A percentile compares a stretch with the other conserved stretches of the same genome.
Evolutionary conservation across 2,797 vertebrate species (phyloP).

Genomic region (Falco naumanni): DNA sequence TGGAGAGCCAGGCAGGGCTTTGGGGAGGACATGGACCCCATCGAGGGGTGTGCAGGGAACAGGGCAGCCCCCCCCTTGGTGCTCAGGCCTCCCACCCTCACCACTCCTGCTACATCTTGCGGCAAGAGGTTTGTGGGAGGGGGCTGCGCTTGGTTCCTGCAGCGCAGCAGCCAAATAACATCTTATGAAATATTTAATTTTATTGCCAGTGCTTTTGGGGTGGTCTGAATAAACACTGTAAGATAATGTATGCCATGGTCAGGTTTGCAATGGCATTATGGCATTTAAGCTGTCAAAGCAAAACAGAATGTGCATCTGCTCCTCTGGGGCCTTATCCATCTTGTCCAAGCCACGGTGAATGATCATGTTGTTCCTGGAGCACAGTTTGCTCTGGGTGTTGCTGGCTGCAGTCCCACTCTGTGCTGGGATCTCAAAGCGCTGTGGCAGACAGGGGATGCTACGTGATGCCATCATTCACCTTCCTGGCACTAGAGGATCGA

Average conservation of each 20-base stretch:
- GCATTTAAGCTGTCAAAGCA: neutral
- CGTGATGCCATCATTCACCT: neutral
- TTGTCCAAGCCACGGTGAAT: neutral
- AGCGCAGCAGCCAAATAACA: neutral
- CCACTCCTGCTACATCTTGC: neutral
- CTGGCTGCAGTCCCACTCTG: neutral
- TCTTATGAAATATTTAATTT: neutral
- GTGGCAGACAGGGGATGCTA: neutral
- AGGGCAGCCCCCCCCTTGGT: accelerated
- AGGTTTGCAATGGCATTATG: neutral
- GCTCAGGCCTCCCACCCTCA: neutral
- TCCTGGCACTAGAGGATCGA: neutral
- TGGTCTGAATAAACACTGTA: neutral
- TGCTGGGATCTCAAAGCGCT: neutral
- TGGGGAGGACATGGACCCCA: neutral
- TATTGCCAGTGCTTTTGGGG: neutral
- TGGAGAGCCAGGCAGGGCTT: neutral
- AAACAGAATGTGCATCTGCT: neutral
- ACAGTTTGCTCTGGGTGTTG: neutral
- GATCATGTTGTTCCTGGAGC: neutral
- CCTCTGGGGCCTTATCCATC: neutral
- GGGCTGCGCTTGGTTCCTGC: neutral
- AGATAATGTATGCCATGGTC: accelerated
- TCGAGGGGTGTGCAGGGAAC: neutral
- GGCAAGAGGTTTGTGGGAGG: neutral